These are phyloP conservation scores for Malurus leucopterus DNA, from an alignment of 2,797 vertebrate genomes.

Conservation along the genomic window DNA sequence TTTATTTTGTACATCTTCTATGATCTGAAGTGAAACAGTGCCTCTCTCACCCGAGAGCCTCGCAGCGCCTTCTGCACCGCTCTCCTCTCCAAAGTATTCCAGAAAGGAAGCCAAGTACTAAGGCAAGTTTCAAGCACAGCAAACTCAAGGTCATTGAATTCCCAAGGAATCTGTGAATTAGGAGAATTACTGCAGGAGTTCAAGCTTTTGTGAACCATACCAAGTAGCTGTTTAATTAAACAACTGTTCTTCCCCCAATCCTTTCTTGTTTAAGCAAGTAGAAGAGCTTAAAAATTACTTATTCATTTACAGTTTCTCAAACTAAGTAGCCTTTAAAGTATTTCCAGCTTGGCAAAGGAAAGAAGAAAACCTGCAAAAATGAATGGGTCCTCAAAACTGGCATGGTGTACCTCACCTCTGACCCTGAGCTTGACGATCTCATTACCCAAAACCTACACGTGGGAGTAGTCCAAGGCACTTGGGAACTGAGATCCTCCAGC, in stretches of 20 bases:
- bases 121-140: slow-evolving; percentile 14
- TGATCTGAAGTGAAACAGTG: background rate
- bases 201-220: slow-evolving; percentile 41
- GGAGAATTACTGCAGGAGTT: slow-evolving; percentile 41
- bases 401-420: background rate
- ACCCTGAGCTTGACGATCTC: background rate
- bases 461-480: background rate
- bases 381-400: background rate
- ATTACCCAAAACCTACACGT: background rate
- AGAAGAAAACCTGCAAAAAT: slow-evolving; percentile 19
- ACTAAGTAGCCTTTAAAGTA: slow-evolving; percentile 5
- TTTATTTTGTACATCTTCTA: background rate
- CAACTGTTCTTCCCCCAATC: slow-evolving; percentile 1
- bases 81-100: background rate
- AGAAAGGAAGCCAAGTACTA: slow-evolving; percentile 26
- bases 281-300: slow-evolving; percentile 14
- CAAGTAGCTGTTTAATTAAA: slow-evolving; percentile 62
- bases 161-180: slow-evolving; percentile 63
- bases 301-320: background rate
- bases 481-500: background rate
- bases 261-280: slow-evolving; percentile 18
- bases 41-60: background rate
- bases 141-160: slow-evolving; percentile 59
- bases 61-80: background rate
- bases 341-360: background rate